Conservation (phyloP, 2,888 invertebrate species). For the Portevinia maculata region DNA sequence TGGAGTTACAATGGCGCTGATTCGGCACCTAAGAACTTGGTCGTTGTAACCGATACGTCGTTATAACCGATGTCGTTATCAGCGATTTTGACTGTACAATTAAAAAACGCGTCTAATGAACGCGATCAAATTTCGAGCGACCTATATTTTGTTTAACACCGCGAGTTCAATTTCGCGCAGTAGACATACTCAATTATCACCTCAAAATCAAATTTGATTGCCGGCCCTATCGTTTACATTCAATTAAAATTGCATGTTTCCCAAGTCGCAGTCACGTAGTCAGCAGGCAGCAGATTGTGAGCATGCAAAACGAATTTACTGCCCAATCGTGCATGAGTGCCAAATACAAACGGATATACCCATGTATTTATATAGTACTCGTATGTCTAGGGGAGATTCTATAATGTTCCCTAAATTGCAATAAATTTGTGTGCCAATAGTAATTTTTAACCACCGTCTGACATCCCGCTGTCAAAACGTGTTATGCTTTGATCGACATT, state of each 20-base stretch:
- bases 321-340: no score
- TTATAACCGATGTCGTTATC: no score
- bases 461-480: not conserved
- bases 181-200: not conserved
- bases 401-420: slow-evolving; percentile 16
- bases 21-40: no score
- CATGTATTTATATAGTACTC: no score
- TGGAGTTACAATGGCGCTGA: no score
- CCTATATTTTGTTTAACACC: no score
- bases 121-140: no score
- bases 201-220: not conserved
- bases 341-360: no score
- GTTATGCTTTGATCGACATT: slow-evolving; percentile 4
- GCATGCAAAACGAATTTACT: slow-evolving; percentile 1
- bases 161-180: not conserved
- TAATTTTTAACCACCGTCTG: slow-evolving; percentile 2
- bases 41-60: no score
- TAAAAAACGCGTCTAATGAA: no score
- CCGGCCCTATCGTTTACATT: not conserved
- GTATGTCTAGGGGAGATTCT: no score
- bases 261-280: not conserved
- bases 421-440: slow-evolving; percentile 32
- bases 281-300: not conserved
- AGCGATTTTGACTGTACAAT: no score
- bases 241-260: slow-evolving; percentile 9